A percentile compares a stretch with the other conserved stretches of the same genome.
phyloP scores from a whole-genome alignment of 2,888 invertebrate species.

The Eupithecia abbreviata region DNA sequence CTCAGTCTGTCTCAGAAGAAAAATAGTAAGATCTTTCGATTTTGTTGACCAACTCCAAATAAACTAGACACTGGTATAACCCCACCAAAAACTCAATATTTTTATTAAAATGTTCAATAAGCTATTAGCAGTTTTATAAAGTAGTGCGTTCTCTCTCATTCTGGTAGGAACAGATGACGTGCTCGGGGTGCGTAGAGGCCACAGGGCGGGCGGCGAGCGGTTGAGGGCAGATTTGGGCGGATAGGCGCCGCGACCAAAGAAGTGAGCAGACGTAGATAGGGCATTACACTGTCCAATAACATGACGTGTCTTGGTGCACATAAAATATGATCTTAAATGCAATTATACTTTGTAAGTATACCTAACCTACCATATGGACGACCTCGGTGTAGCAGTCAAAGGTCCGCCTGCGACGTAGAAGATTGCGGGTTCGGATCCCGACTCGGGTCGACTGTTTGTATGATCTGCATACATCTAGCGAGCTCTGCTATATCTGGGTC shows the following conservation, averaged over 20 bases:
- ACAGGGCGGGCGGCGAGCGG: constrained; percentile 61
- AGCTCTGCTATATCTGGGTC: background rate
- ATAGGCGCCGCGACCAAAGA: constrained; percentile 55
- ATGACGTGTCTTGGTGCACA: background rate
- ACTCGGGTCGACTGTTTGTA: too few species aligned
- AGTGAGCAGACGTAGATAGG: constrained; percentile 23
- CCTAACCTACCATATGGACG: background rate
- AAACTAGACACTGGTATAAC: background rate
- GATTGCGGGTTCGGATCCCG: too few species aligned
- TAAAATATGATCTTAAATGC: background rate
- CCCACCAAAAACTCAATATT: background rate
- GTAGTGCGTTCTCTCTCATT: background rate
- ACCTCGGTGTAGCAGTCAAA: background rate
- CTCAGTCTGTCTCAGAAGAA: background rate
- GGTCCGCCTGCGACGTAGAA: background rate
- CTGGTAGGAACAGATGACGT: constrained; percentile 22
- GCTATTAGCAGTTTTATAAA: background rate
- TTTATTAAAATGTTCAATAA: background rate
- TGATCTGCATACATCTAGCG: too few species aligned
- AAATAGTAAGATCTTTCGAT: background rate
- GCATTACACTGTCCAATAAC: background rate
- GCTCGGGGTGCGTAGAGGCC: constrained; percentile 46
- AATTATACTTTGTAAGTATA: background rate
- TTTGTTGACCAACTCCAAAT: background rate
- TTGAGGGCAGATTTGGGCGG: constrained; percentile 70